Percentiles rank a stretch among this genome's conserved stretches.
Evolutionary conservation across 2,113 vertebrate species (phyloP).

Genomic region (Platichthys stellatus): DNA sequence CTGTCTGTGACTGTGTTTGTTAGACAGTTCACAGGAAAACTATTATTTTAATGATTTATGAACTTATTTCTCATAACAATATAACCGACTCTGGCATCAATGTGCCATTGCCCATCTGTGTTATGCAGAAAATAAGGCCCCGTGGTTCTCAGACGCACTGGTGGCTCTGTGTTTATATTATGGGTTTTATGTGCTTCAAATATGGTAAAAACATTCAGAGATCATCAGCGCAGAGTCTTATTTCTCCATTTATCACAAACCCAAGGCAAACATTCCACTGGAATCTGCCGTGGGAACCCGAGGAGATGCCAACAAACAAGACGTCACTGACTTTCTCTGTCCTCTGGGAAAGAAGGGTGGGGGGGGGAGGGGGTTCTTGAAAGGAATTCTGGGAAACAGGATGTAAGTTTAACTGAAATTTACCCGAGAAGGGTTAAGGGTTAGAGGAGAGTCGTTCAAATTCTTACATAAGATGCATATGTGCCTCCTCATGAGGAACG

Average conservation of each 20-base stretch:
- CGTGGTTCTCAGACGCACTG: conserved; percentile 10
- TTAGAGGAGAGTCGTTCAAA: conserved; percentile 11
- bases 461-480: not conserved
- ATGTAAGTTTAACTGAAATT: conserved; percentile 10
- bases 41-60: too few species aligned
- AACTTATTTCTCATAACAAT: too few species aligned
- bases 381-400: conserved; percentile 48
- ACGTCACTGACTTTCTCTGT: conserved; percentile 49
- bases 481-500: not conserved
- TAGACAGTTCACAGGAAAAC: too few species aligned
- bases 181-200: conserved; percentile 50
- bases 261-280: conserved; percentile 65
- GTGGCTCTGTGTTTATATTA: conserved; percentile 50
- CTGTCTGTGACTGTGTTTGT: too few species aligned
- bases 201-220: conserved; percentile 48
- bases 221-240: conserved; percentile 24
- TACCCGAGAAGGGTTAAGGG: conserved; percentile 1
- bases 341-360: conserved; percentile 4
- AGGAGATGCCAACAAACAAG: conserved; percentile 33
- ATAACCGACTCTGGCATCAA: too few species aligned
- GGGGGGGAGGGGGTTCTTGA: not conserved
- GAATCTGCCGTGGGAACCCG: conserved; percentile 61
- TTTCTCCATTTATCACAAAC: conserved; percentile 54
- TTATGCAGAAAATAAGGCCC: not conserved
- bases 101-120: not conserved